Evolutionary conservation across 2,113 vertebrate species (phyloP).

Genomic region (Crotalus tigris): DNA sequence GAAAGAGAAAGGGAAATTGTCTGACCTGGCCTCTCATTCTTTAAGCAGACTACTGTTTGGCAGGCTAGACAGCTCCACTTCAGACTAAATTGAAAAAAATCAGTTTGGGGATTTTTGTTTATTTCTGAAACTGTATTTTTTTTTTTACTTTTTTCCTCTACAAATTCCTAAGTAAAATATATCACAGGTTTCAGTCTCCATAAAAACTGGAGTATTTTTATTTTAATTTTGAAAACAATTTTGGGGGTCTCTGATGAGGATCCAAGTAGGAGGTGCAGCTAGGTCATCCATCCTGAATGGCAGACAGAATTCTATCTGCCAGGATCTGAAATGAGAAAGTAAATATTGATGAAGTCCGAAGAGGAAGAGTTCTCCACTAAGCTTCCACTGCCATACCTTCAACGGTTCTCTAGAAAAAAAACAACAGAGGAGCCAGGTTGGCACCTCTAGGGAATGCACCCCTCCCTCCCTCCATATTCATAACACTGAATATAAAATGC

Average conservation of each 20-base stretch:
- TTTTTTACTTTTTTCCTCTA: constrained; percentile 3
- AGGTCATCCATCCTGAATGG: constrained; percentile 73
- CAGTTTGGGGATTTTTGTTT: constrained; percentile 8
- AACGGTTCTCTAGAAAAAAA: constrained; percentile 62
- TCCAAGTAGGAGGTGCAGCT: constrained; percentile 1
- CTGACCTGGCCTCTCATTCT: neutral
- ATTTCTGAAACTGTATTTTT: constrained; percentile 1
- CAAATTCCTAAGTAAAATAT: constrained; percentile 70
- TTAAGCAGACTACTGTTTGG: neutral
- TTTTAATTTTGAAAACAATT: constrained; percentile 80
- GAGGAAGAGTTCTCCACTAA: constrained; percentile 57
- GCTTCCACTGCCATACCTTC: constrained; percentile 63
- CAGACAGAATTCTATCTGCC: constrained; percentile 78
- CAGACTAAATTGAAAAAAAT: constrained; percentile 68
- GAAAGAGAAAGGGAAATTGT: neutral
- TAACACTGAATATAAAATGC: constrained; percentile 80
- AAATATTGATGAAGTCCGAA: constrained; percentile 80
- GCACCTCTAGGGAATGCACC: constrained; percentile 67
- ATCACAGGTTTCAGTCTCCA: constrained; percentile 68
- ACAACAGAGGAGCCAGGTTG: constrained; percentile 50
- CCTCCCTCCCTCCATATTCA: constrained; percentile 82
- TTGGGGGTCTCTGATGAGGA: constrained; percentile 54
- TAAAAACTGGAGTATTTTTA: constrained; percentile 76
- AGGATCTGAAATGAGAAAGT: constrained; percentile 77
- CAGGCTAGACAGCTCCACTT: constrained; percentile 7